Base-by-base conservation (phyloP, 2,888 invertebrate genomes). In the Lasioglossum malachurum region DNA sequence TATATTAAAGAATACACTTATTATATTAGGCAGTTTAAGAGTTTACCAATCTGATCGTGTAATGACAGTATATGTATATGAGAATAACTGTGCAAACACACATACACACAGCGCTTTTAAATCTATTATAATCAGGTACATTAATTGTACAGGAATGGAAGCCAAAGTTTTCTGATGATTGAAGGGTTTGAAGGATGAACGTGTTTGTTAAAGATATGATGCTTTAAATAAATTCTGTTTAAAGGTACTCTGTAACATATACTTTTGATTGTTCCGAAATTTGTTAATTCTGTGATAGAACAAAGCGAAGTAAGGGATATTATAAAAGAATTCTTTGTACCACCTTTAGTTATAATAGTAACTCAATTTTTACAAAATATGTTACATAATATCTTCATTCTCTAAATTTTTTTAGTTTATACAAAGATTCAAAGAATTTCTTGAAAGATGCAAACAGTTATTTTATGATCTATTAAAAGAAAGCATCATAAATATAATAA, bases 21-120 rank as follows among this genome's bases (percentile, higher is more conserved):
- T 71, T 74, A 35, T 31, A 57, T 73, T 38, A 75, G 75, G 75
- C 73, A 78, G 53, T 79, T n/a, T 31, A 80, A 75, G 67, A 71
- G 60, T 83, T 74, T 71, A 69, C 67, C 73, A 64, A 75, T 67
- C 74, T 73, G 75, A 71, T 23, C 44, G 64, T 75, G 41, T 53
- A 71, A 71, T 38, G 14, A 38, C 23, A 69, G 69, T 41, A 69
- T 69, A 23, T 69, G 27, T 69, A 69, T 69, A 23, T 69, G 44
- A 57, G 49, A 78, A 79, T 73, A 72, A 79, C 57, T 23, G 46
- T n/a, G 49, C 46, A 35, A 4, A 35, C 35, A 35, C 35, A 35
- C 35, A 35, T 4, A 35, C 35, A 35, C 35, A 4, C 35, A 57
- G 46, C 76, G 75, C 67, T 83, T 76, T 69, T 35, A n/a, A n/a